Base-by-base conservation (phyloP, 2,797 vertebrate genomes). In the Picus viridis region DNA sequence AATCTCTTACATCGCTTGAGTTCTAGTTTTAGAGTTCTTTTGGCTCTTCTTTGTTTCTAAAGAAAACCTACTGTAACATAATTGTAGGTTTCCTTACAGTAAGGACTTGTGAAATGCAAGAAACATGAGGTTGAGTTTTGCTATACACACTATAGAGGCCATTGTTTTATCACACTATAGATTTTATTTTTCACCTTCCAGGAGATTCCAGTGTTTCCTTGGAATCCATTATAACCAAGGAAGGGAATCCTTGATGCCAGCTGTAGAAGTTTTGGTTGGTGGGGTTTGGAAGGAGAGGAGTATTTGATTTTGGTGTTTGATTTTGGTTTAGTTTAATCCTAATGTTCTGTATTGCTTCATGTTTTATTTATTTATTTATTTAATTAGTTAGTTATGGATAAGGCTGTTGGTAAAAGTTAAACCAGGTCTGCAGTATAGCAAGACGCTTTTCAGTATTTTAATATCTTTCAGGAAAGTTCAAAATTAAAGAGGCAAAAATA, bases 331-430 rank as follows among this genome's bases (percentile, higher is more conserved):
- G 29, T 62, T 58, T 19, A 23, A 58, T 12, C 9, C 2, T 16
- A 2, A 1, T 22, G 47, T 45, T 45, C 2, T 49, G 20, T 5
- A 43, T 56, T 27, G 0, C 41, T 56, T 18, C 1, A 1, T 2
- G 0, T 3, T 36, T 34, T 34, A 19, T 65, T 77, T 32, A 6
- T 39, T 63, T 71, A 63, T 27, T 1, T 24, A 70, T 4, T 43
- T 39, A 39, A 10, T 39, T 39, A 39, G 39, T 39, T 39, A 39
- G 39, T 43, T 43, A 63, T 43, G 2, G 3, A 36, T 43, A 49
- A 0, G 0, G 0, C 27, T 75, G 5, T 8, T 8, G 3, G 12
- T 34, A 32, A 43, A 62, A 36, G 10, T 39, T 39, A 39, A 39
- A 39, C 39, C 5, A 18, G 3, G 1, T 51, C 76, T 85, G 8